phyloP scores from a whole-genome alignment of 2,113 vertebrate genomes.

The Amphilophus citrinellus region DNA sequence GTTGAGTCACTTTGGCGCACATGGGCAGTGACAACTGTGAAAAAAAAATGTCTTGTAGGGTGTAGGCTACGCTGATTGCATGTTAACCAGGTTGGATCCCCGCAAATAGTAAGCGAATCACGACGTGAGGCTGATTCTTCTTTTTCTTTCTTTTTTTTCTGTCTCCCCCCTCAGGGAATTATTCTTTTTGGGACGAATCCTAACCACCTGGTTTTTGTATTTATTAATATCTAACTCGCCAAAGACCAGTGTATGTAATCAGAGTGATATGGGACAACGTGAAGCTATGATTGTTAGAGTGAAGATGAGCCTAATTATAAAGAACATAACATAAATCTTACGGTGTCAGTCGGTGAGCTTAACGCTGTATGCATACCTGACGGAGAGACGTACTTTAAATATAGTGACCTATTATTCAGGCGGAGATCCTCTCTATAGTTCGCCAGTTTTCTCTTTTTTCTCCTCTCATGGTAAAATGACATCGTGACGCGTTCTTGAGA shows the following conservation, averaged over 20 bases:
- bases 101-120: conserved; percentile 23
- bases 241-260: neutral
- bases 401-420: conserved; percentile 29
- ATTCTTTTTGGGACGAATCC: conserved; percentile 37
- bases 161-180: neutral
- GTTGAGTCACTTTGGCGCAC: conserved; percentile 88
- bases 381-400: conserved; percentile 8
- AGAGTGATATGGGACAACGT: neutral
- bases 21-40: conserved; percentile 80
- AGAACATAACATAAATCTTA: neutral
- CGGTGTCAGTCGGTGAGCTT: neutral
- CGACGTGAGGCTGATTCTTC: conserved; percentile 30
- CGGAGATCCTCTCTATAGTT: conserved; percentile 11
- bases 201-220: neutral
- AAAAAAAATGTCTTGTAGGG: conserved; percentile 57
- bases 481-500: conserved; percentile 81
- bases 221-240: neutral
- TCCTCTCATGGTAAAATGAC: conserved; percentile 61
- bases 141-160: neutral
- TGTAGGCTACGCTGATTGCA: conserved; percentile 62
- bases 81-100: conserved; percentile 68
- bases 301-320: neutral
- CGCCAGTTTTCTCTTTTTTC: conserved; percentile 12
- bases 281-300: neutral
- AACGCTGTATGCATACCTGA: neutral